Conservation (phyloP, 2,113 vertebrate genomes). For the Pelecanus crispus region DNA sequence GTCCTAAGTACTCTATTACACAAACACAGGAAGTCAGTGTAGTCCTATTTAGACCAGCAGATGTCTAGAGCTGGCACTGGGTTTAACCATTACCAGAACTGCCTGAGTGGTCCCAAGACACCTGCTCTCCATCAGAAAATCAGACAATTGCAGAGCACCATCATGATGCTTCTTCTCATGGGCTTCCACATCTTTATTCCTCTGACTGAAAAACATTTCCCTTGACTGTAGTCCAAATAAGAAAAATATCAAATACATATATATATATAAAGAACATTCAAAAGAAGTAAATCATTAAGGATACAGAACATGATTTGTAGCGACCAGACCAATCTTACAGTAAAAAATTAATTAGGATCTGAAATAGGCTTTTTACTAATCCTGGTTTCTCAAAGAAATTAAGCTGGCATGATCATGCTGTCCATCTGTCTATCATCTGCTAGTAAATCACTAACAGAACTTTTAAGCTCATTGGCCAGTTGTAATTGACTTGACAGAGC, state of each 20-base stretch:
- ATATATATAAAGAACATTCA: neutral
- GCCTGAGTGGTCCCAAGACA: neutral
- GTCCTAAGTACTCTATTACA: neutral
- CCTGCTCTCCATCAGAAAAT: neutral
- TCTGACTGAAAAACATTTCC: neutral
- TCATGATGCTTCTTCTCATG: neutral
- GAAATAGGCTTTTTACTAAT: neutral
- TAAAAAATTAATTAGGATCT: neutral
- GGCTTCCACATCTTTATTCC: neutral
- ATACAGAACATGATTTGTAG: neutral
- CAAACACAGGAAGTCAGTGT: neutral
- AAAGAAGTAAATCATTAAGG: neutral
- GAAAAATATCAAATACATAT: neutral
- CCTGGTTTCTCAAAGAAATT: neutral
- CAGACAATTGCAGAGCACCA: rapidly evolving
- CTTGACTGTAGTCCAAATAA: neutral
- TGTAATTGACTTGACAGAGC: neutral
- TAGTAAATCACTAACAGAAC: neutral
- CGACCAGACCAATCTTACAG: neutral
- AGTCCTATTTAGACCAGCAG: neutral
- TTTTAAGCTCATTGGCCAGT: neutral
- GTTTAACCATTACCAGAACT: neutral
- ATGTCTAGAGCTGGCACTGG: neutral
- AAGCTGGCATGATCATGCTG: neutral
- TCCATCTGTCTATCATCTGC: neutral